Evolutionary conservation across 2,113 vertebrate species (phyloP), one percentile per base, ranked within the genome.

Genomic region (Equus przewalskii): DNA sequence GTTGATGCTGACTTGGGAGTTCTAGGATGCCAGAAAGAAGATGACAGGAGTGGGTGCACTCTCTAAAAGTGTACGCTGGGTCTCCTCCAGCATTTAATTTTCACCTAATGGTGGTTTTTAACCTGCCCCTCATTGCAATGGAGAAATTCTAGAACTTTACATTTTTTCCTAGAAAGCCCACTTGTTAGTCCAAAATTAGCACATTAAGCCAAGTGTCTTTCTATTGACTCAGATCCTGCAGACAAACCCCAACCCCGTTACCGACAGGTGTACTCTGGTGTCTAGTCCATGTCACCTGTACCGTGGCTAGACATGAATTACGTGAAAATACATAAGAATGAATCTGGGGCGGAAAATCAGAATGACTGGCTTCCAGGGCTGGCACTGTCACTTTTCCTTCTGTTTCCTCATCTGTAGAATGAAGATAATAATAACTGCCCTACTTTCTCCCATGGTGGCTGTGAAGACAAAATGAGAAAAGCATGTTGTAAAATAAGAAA

Each of bases 371-470:
- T 92, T 65, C 36, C 41, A 64, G 91, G 46, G 60, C 64, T 72
- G 93, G 79, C 67, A 46, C 62, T 2, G 33, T 49, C 24, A 56
- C 84, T 76, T 83, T 93, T 84, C 96, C 73, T 94, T 94, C 95
- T 96, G 92, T 92, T 89, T 98, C 89, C 97, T 96, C 96, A 92
- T 96, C 97, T 97, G 84, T 87, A 96, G 95, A 95, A 75, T 69
- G 82, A 56, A 96, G 97, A 86, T 95, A 97, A 97, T 95, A 98
- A 97, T 97, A 97, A 96, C 95, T 72, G 97, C 82, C 86, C 97
- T 94, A 96, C 95, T 97, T 98, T 96, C 94, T 96, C 86, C 64
- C 73, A 87, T 73, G 9, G 65, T 62, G 30, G n/a, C 84, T 92
- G 69, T 60, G 97, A 97, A 93, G 95, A 92, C 94, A 89, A 97